Percentiles rank a stretch among this genome's conserved stretches.
These are phyloP conservation scores for Zoanthus sociatus DNA, from an alignment of 92 coral and sea anemone species.

Conservation along the genomic window DNA sequence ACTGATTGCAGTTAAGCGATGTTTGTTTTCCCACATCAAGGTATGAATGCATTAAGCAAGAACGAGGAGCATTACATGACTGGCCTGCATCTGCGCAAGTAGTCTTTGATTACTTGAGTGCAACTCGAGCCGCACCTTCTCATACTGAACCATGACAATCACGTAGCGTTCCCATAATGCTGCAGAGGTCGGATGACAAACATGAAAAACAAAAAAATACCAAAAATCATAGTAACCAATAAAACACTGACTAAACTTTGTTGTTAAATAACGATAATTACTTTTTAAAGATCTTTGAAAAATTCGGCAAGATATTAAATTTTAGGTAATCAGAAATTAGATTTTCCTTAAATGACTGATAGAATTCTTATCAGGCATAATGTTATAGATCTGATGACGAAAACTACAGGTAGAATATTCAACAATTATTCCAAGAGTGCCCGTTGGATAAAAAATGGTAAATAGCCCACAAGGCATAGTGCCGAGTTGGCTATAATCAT, in stretches of 20 bases:
- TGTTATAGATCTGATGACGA: no score
- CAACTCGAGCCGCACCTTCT: slow-evolving; percentile 99
- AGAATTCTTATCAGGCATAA: no score
- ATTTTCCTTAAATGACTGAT: no score
- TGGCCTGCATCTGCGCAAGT: slow-evolving; percentile 96
- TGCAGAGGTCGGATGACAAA: slow-evolving; percentile 34
- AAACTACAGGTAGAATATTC: no score
- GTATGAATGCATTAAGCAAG: slow-evolving; percentile 33
- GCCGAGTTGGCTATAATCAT: no score
- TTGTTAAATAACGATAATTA: not conserved
- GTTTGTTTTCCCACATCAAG: slow-evolving; percentile 6
- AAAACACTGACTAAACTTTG: not conserved
- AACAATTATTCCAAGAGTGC: no score
- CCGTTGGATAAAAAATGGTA: no score
- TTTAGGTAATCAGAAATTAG: no score
- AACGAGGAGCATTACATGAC: slow-evolving; percentile 83
- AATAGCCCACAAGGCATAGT: no score
- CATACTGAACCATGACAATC: slow-evolving; percentile 82
- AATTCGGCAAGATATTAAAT: not conserved
- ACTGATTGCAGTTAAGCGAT: not conserved
- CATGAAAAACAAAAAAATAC: slow-evolving; percentile 16
- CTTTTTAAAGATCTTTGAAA: not conserved
- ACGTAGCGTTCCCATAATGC: slow-evolving; percentile 97
- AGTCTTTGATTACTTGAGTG: slow-evolving; percentile 96
- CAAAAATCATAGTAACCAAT: not conserved